Base-by-base conservation (phyloP, 2,113 vertebrate genomes). In the Ceyx margarethae region DNA sequence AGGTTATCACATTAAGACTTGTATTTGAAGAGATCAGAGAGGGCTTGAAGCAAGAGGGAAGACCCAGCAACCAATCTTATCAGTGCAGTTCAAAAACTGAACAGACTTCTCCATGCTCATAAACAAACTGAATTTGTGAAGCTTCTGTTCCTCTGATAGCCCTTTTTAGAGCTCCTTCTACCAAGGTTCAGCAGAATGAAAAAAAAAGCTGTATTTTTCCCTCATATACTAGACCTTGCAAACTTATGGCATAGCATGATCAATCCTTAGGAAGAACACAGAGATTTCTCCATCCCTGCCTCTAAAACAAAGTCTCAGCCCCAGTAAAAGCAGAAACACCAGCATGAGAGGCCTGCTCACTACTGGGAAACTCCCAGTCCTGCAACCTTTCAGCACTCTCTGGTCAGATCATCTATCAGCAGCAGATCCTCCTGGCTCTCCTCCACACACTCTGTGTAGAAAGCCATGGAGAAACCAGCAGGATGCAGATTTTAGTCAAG, bases 401-500 rank as follows among this genome's bases (percentile, higher is more conserved):
- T 85, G 62, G 40, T 62, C 50, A 94, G 74, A 53, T 37, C 65
- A 79, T 73, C 58, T 50, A 61, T 62, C 75, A 86, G 15, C 31
- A 79, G 56, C 42, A 84, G 62, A 62, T 76, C 35, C 69, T 75
- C 28, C 84, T 87, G 88, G 89, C 82, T 82, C 37, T 94, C 43
- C n/a, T 94, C 87, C 67, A 81, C 1, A 48, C 3, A 6, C 43
- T 62, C 50, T 68, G 68, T 62, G 66, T 82, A 81, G 78, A 91
- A 87, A 89, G 79, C 25, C 58, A 42, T 0, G 1, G 46, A 94
- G 78, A 75, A 61, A 89, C 69, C 71, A 66, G 81, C 5, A 89
- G 67, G 75, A 87, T 74, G 71, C 67, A 85, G 81, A 35, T 93
- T 84, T 90, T 58, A 79, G 89, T 81, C 71, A 33, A 91, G 86